Conservation (phyloP, 2,113 vertebrate species). For the Heterotilapia buettikoferi region DNA sequence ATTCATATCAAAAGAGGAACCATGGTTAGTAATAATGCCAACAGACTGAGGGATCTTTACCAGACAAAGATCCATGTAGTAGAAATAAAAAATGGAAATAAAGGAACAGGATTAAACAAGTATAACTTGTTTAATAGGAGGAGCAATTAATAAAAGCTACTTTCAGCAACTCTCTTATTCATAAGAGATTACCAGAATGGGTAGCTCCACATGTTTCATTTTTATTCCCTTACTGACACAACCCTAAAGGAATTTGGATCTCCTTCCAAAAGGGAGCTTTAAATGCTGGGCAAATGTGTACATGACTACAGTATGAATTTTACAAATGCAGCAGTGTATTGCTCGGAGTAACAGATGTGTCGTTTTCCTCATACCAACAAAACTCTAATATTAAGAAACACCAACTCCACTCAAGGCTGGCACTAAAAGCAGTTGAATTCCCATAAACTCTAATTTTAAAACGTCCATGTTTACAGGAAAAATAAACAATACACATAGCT, state of each 20-base stretch:
- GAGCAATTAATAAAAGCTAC: background rate
- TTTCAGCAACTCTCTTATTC: background rate
- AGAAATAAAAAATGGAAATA: background rate
- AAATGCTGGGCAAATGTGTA: background rate
- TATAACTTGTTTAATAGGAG: background rate
- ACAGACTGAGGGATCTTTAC: background rate
- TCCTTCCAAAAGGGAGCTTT: background rate
- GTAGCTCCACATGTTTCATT: background rate
- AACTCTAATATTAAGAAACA: background rate
- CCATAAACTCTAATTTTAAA: background rate
- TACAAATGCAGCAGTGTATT: background rate
- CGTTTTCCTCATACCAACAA: background rate
- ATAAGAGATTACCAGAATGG: background rate
- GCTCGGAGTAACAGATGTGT: background rate
- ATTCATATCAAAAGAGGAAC: background rate
- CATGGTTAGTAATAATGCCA: background rate
- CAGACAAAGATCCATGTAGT: background rate
- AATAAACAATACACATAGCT: background rate
- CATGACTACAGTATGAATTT: background rate
- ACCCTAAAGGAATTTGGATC: background rate
- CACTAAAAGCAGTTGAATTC: background rate
- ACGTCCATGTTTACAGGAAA: background rate
- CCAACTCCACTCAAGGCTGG: background rate
- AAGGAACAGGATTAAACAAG: background rate
- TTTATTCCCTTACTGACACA: background rate